A percentile compares a stretch with the other conserved stretches of the same genome.
Evolutionary conservation across 2,113 vertebrate genomes (phyloP).

Genomic region (Shinisaurus crocodilurus): DNA sequence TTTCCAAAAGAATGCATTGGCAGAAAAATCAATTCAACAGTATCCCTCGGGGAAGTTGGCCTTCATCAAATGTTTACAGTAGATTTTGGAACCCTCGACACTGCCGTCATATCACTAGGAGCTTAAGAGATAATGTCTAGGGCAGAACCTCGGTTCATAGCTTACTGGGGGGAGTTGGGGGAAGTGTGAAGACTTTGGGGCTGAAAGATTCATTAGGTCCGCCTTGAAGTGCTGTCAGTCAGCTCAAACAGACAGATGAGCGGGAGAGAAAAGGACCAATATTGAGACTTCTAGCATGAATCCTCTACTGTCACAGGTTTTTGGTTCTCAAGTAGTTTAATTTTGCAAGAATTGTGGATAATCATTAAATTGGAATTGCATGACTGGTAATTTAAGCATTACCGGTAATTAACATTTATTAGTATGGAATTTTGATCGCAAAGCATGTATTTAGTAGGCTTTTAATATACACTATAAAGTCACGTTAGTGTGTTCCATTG

Average conservation of each 20-base stretch:
- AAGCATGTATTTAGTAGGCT: neutral
- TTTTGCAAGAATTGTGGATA: neutral
- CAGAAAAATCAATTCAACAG: conserved; percentile 40
- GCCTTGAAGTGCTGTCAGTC: conserved; percentile 61
- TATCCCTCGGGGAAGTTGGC: conserved; percentile 44
- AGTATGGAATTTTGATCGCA: neutral
- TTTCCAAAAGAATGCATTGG: conserved; percentile 43
- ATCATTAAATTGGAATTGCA: conserved; percentile 13
- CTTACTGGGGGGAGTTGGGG: conserved; percentile 29
- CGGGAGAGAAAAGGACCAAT: conserved; percentile 24
- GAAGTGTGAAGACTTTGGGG: conserved; percentile 42
- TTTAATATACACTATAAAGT: neutral
- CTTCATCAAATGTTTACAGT: conserved; percentile 53
- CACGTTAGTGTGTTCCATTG: neutral
- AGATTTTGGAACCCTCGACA: conserved; percentile 51
- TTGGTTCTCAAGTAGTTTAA: conserved; percentile 11
- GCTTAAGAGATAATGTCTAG: conserved; percentile 42
- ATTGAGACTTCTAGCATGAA: conserved; percentile 12
- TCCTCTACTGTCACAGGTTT: conserved; percentile 26
- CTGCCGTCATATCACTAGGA: conserved; percentile 31
- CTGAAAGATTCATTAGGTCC: conserved; percentile 62
- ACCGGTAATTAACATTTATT: conserved; percentile 12
- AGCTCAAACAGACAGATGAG: conserved; percentile 27
- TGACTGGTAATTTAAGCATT: conserved; percentile 6
- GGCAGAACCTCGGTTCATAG: conserved; percentile 52